phyloP scores from a whole-genome alignment of 30 jellyfish, hydroid and myxozoan species.

The Hydractinia symbiolongicarpus region DNA sequence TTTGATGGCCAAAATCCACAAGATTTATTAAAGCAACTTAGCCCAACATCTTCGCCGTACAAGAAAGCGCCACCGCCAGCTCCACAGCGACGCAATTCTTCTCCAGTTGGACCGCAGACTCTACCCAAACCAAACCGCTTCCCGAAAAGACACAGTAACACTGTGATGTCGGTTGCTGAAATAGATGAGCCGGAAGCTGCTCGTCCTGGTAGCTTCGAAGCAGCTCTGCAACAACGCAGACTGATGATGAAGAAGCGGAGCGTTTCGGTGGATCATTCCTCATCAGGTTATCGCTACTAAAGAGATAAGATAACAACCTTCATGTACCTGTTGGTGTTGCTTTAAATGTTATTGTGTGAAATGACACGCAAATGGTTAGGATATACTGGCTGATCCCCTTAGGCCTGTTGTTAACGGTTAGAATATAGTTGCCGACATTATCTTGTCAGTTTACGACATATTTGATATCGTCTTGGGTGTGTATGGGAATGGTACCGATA shows the following conservation, averaged over 20 bases:
- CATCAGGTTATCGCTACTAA: no score
- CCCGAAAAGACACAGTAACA: neutral
- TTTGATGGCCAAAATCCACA: constrained; percentile 62
- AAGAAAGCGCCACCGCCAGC: constrained; percentile 46
- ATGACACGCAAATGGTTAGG: no score
- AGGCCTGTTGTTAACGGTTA: no score
- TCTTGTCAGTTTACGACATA: no score
- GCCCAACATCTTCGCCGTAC: constrained; percentile 85
- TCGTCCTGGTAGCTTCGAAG: constrained; percentile 79
- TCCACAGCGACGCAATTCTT: constrained; percentile 49
- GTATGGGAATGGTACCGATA: no score
- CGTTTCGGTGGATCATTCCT: constrained; percentile 11
- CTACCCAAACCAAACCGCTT: constrained; percentile 20
- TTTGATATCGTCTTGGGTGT: no score
- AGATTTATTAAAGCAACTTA: constrained; percentile 55
- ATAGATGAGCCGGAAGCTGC: constrained; percentile 75
- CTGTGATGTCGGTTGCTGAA: neutral
- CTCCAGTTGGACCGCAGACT: constrained; percentile 15
- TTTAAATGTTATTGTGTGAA: no score
- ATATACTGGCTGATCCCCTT: no score
- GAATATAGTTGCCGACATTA: no score
- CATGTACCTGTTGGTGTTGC: no score
- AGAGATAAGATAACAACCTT: no score
- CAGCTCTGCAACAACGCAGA: constrained; percentile 62
- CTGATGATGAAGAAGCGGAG: constrained; percentile 18